These are phyloP conservation scores for Steatocranus sp. DNA, from an alignment of 2,797 vertebrate genomes.

Conservation along the genomic window DNA sequence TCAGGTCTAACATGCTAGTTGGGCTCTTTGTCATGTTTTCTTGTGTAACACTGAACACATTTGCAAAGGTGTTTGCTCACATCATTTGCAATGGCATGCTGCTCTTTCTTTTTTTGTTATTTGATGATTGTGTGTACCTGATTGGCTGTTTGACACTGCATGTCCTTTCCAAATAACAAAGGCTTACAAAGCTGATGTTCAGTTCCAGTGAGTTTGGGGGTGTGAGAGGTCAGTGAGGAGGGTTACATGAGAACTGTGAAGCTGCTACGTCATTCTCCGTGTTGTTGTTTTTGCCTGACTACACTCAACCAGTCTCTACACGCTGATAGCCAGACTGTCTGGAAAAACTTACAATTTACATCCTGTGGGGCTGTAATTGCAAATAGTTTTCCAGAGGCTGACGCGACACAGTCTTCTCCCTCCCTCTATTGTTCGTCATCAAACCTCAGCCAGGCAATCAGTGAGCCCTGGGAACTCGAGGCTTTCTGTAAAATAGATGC, in stretches of 20 bases:
- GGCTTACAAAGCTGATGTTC: background rate
- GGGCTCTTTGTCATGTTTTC: slow-evolving; percentile 9
- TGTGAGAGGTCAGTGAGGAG: background rate
- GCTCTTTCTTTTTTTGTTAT: slow-evolving; percentile 24
- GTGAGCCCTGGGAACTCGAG: slow-evolving; percentile 43
- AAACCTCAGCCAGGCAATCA: slow-evolving; percentile 48
- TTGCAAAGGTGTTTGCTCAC: slow-evolving; percentile 29
- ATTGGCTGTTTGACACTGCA: slow-evolving; percentile 1
- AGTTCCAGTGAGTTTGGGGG: background rate
- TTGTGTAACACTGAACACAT: slow-evolving; percentile 34
- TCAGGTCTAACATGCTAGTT: background rate
- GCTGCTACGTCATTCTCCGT: slow-evolving; percentile 37
- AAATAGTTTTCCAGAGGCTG: slow-evolving; percentile 45
- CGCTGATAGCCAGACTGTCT: slow-evolving; percentile 52
- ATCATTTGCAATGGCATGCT: slow-evolving; percentile 46
- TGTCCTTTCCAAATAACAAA: background rate
- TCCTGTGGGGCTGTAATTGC: slow-evolving; percentile 64
- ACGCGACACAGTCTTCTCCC: slow-evolving; percentile 19
- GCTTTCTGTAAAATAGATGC: slow-evolving; percentile 13
- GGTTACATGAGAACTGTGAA: slow-evolving; percentile 56
- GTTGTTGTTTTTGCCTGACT: slow-evolving; percentile 32
- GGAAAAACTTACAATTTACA: slow-evolving; percentile 64
- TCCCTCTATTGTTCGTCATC: slow-evolving; percentile 33
- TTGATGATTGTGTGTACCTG: background rate
- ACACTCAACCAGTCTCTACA: slow-evolving; percentile 24